These are phyloP conservation scores for Chaetura pelagica DNA, from an alignment of 2,113 vertebrate genomes.

Conservation along the genomic window DNA sequence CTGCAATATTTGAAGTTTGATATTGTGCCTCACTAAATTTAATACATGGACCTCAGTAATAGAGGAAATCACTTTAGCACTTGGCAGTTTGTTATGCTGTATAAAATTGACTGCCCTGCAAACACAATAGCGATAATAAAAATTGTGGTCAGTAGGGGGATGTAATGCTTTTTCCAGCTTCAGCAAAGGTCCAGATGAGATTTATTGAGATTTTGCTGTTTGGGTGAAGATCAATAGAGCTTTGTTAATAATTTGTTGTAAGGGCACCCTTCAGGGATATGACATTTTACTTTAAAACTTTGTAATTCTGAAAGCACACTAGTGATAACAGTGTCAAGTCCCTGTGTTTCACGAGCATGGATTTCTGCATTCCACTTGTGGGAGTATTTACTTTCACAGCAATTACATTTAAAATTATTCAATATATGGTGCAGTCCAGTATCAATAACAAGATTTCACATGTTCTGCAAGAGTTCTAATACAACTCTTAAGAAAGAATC, in stretches of 20 bases:
- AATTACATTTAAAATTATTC: slow-evolving; percentile 48
- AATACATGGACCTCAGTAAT: slow-evolving; percentile 82
- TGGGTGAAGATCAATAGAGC: slow-evolving; percentile 83
- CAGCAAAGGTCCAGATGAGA: slow-evolving; percentile 81
- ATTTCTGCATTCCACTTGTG: slow-evolving; percentile 21
- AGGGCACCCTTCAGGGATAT: slow-evolving; percentile 72
- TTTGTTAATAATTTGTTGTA: slow-evolving; percentile 80
- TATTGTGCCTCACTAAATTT: slow-evolving; percentile 84
- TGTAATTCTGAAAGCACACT: slow-evolving; percentile 66
- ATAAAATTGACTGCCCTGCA: slow-evolving; percentile 83
- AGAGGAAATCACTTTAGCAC: slow-evolving; percentile 84
- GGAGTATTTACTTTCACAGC: slow-evolving; percentile 37
- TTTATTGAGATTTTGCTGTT: slow-evolving; percentile 83
- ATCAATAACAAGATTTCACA: slow-evolving; percentile 29
- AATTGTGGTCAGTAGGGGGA: slow-evolving; percentile 80
- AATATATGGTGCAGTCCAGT: not conserved
- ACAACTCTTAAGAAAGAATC: not conserved
- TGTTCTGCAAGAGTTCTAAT: not conserved
- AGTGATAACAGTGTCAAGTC: slow-evolving; percentile 26
- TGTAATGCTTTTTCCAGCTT: slow-evolving; percentile 80
- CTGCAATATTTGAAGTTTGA: slow-evolving; percentile 83
- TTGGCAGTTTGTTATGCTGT: slow-evolving; percentile 83
- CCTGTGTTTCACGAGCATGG: not conserved
- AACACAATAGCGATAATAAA: slow-evolving; percentile 83
- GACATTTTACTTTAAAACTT: slow-evolving; percentile 82